These are phyloP conservation scores for Pangasius mekongensis DNA, from an alignment of 2,797 vertebrate genomes.

Conservation along the genomic window DNA sequence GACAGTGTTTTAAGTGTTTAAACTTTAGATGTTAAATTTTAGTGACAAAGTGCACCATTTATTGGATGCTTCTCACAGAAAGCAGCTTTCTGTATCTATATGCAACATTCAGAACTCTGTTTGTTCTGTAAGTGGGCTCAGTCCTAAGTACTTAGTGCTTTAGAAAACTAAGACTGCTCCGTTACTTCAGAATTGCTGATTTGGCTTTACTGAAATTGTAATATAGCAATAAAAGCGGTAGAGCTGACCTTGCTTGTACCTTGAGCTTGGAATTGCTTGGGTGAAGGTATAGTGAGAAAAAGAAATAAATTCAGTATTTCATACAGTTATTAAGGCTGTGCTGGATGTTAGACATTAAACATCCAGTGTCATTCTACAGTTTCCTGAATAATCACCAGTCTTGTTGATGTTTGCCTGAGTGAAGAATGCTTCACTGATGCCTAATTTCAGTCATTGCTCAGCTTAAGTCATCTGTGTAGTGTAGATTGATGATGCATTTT, in stretches of 20 bases:
- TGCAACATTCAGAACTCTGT: neutral
- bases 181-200: neutral
- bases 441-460: neutral
- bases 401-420: neutral
- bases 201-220: constrained; percentile 4
- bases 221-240: neutral
- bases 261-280: neutral
- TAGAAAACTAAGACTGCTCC: neutral
- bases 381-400: neutral
- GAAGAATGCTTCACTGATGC: neutral
- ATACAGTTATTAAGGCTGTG: neutral
- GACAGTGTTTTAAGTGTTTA: neutral
- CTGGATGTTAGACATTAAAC: neutral
- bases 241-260: neutral
- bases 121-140: neutral
- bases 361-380: neutral
- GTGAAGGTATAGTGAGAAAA: neutral
- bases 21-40: neutral
- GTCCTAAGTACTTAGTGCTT: neutral
- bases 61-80: neutral
- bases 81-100: neutral
- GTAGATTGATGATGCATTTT: constrained; percentile 55
- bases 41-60: neutral
- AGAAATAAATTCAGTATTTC: constrained; percentile 1
- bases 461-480: constrained; percentile 57